Percentiles rank a stretch among this genome's conserved stretches.
These are phyloP conservation scores for Drosophila siamana DNA, from an alignment of 2,888 invertebrate genomes.

Conservation along the genomic window DNA sequence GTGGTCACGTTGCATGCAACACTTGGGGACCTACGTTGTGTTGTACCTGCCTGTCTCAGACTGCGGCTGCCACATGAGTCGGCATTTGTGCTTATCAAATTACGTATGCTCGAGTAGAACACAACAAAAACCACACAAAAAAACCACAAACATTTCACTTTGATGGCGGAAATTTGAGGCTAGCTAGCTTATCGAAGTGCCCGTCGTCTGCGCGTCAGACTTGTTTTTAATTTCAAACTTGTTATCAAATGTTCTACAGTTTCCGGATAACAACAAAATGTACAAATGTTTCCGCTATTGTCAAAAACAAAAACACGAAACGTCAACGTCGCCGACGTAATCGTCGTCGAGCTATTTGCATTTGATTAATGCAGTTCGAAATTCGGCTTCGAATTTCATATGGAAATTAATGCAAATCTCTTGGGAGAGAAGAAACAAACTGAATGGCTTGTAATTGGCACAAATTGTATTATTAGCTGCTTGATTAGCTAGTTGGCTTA, in stretches of 20 bases:
- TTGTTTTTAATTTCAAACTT: slow-evolving; percentile 36
- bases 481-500: slow-evolving; percentile 36
- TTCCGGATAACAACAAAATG: slow-evolving; percentile 42
- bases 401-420: slow-evolving; percentile 43
- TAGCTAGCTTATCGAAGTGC: slow-evolving; percentile 11
- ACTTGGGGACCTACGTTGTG: slow-evolving; percentile 38
- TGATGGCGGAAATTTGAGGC: slow-evolving; percentile 51
- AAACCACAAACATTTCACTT: slow-evolving; percentile 60
- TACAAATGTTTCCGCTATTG: slow-evolving; percentile 38
- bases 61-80: slow-evolving; percentile 55
- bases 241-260: slow-evolving; percentile 57
- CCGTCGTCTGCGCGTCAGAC: slow-evolving; percentile 3
- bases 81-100: slow-evolving; percentile 59
- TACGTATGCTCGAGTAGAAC: slow-evolving; percentile 19
- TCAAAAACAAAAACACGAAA: slow-evolving; percentile 11
- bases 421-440: background rate
- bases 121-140: slow-evolving; percentile 1
- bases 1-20: slow-evolving; percentile 64
- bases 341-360: slow-evolving; percentile 31
- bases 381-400: slow-evolving; percentile 16
- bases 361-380: slow-evolving; percentile 28
- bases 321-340: background rate
- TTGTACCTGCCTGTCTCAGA: slow-evolving; percentile 48
- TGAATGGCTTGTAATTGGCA: slow-evolving; percentile 50
- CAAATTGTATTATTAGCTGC: slow-evolving; percentile 49